Base-by-base conservation (phyloP, 2,797 vertebrate species). In the Choloepus didactylus region DNA sequence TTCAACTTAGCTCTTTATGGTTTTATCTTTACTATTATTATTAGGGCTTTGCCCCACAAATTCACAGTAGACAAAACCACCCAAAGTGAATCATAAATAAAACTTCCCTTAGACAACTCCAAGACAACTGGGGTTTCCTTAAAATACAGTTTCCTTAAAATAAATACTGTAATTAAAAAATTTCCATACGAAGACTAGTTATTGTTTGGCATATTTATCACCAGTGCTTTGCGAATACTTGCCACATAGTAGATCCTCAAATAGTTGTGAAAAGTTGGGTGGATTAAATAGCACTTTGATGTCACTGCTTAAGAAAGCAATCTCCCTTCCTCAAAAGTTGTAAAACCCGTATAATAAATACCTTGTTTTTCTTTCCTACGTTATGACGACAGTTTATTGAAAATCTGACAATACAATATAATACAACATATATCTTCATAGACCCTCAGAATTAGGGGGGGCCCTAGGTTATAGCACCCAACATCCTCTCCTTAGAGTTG, bases 21-120 rank as follows among this genome's bases (percentile, higher is more conserved):
- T 95, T 82, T 59, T 80, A 60, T 81, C 38, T 41, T 54, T 66
- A 79, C 89, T 69, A 70, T 93, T 75, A 49, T 86, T 76, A 73
- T 86, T 35, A 64, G 21, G 54, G 54, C 51, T 88, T 4, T 8
- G 69, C 21, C 66, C 35, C 66, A 92, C 64, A 89, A 49, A 95
- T 49, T 54, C 46, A 85, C 35, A 92, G 27, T 64, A 46, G 92
- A 89, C 27, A 70, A 93, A 95, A 73, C 19, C 25, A 94, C 27
- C 59, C 41, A 67, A 95, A 73, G 11, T n/a, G 16, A 6, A 88
- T 72, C 16, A 59, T 46, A 70, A 73, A 75, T 29, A 91, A 90
- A 89, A 76, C 44, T 41, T 77, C 44, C n/a, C 7, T 9, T 59
- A n/a, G 72, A 94, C 16, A 72, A 56, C 21, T n/a, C 35, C 8